A percentile compares a stretch with the other conserved stretches of the same genome.
These are phyloP conservation scores for Tachycineta bicolor DNA, from an alignment of 2,113 vertebrate species.

Conservation along the genomic window DNA sequence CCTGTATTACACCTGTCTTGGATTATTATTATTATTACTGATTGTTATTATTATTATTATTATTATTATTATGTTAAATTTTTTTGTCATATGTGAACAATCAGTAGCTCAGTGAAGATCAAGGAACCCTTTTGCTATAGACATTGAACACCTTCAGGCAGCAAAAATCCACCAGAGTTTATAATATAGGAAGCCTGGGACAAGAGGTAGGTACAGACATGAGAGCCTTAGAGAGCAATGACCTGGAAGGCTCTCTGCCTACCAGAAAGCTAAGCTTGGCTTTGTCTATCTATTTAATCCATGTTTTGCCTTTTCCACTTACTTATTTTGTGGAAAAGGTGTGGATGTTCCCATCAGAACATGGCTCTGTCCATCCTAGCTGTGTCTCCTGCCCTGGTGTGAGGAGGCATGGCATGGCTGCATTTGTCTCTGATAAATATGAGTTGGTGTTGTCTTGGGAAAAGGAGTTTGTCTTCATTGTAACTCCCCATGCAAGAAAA, in stretches of 20 bases:
- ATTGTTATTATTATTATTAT: not conserved
- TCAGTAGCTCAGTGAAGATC: not conserved
- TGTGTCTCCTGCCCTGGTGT: not conserved
- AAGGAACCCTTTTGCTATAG: not conserved
- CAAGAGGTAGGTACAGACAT: not conserved
- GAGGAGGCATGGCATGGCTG: not conserved
- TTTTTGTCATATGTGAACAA: not conserved
- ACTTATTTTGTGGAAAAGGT: not conserved
- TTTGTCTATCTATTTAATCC: not conserved
- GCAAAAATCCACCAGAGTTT: not conserved
- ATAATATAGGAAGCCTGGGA: not conserved
- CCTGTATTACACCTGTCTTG: not conserved
- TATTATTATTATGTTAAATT: rapidly evolving
- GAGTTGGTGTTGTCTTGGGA: not conserved
- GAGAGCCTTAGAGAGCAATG: not conserved
- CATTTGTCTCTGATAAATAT: not conserved
- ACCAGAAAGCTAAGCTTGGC: not conserved
- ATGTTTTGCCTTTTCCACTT: not conserved
- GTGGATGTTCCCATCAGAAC: not conserved
- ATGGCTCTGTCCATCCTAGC: not conserved
- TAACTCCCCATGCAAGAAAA: not conserved
- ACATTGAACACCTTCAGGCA: not conserved
- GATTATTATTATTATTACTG: not conserved
- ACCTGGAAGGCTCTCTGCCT: not conserved
- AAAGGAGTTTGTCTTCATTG: not conserved